Evolutionary conservation across 1,140 invertebrate genomes (phyloP).

Genomic region (Planococcus citri): DNA sequence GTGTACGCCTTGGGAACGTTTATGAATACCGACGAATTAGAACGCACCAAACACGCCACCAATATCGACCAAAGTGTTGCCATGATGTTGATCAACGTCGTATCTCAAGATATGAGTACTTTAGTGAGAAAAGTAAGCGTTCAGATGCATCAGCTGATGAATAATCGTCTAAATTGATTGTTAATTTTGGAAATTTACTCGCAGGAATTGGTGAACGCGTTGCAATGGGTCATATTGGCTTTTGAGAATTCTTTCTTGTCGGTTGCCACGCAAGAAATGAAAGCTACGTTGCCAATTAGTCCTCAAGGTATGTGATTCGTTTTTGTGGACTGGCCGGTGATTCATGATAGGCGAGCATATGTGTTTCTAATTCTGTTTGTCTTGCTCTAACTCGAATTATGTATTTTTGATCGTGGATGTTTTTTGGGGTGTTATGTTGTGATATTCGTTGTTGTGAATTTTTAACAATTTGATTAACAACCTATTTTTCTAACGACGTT

Average conservation of each 20-base stretch:
- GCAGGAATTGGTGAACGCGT: constrained; percentile 60
- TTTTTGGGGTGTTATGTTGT: too few relatives aligned
- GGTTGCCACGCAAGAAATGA: constrained; percentile 54
- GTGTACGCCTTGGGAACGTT: constrained; percentile 91
- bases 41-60: constrained; percentile 81
- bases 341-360: not conserved
- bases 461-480: too few relatives aligned
- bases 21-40: constrained; percentile 59
- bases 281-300: constrained; percentile 14
- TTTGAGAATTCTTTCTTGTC: constrained; percentile 83
- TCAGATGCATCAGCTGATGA: not conserved
- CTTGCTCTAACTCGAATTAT: too few relatives aligned
- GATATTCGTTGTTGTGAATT: too few relatives aligned
- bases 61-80: constrained; percentile 84
- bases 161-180: not conserved
- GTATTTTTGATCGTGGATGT: too few relatives aligned
- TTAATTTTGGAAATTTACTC: not conserved
- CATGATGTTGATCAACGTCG: constrained; percentile 64
- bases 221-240: constrained; percentile 80
- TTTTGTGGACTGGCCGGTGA: not conserved
- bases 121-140: constrained; percentile 72
- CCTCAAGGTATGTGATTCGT: not conserved
- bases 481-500: too few relatives aligned
- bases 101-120: constrained; percentile 69
- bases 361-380: not conserved